Conservation (phyloP, 2,113 vertebrate genomes). For the Gnathonemus longibarbis region DNA sequence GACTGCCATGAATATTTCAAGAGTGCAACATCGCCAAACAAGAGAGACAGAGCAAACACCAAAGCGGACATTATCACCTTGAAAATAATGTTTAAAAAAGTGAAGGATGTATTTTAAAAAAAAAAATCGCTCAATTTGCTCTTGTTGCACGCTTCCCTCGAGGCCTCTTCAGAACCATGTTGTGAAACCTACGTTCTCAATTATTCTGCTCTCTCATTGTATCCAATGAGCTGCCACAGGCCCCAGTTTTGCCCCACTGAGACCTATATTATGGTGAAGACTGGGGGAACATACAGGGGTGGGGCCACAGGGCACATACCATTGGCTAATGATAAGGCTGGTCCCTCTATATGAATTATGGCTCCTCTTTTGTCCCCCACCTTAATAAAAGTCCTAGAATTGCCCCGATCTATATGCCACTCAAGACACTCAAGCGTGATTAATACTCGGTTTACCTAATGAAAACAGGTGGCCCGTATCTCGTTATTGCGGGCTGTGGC, state of each 20-base stretch:
- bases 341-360: neutral
- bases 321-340: neutral
- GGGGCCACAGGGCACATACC: neutral
- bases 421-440: neutral
- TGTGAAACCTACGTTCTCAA: neutral
- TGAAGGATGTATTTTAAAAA: neutral
- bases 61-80: neutral
- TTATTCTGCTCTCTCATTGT: neutral
- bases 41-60: neutral
- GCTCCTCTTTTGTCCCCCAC: neutral
- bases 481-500: neutral
- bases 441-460: neutral
- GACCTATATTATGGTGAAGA: neutral
- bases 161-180: neutral
- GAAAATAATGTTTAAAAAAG: neutral
- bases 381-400: neutral
- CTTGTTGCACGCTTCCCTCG: neutral
- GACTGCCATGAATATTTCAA: constrained; percentile 9
- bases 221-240: neutral
- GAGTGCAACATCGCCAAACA: neutral
- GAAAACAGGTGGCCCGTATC: neutral
- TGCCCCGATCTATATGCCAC: neutral
- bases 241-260: neutral
- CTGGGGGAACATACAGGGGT: neutral
- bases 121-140: neutral